Evolutionary conservation across 2,113 vertebrate species (phyloP).

Genomic region (Paraplagusia blochii): DNA sequence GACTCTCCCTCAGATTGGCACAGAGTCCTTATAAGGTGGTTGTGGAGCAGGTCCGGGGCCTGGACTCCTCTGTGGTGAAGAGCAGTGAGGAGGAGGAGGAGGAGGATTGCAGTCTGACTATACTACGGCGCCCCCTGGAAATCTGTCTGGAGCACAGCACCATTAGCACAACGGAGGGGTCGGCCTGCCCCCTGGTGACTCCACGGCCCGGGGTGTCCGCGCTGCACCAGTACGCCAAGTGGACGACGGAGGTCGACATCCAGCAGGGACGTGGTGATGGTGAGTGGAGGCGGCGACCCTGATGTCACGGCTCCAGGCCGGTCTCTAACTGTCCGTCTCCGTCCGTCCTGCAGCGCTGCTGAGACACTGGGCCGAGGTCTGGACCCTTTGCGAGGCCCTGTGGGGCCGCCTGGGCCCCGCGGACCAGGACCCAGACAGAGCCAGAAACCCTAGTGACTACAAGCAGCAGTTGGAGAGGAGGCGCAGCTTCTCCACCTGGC

Average conservation of each 20-base stretch:
- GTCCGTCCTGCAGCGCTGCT: slow-evolving; percentile 66
- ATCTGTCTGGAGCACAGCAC: slow-evolving; percentile 88
- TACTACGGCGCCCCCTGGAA: slow-evolving; percentile 84
- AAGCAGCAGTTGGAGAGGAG: slow-evolving; percentile 82
- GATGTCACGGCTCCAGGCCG: not conserved
- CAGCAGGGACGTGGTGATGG: slow-evolving; percentile 63
- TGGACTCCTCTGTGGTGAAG: slow-evolving; percentile 55
- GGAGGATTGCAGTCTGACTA: slow-evolving; percentile 54
- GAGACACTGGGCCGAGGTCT: slow-evolving; percentile 85
- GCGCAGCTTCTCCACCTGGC: slow-evolving; percentile 85
- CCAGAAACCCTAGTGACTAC: slow-evolving; percentile 64
- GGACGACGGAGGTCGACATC: slow-evolving; percentile 73
- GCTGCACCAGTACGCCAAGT: slow-evolving; percentile 87
- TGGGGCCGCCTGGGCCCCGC: slow-evolving; percentile 84
- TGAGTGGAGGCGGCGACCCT: slow-evolving; percentile 60
- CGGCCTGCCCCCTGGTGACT: slow-evolving; percentile 78
- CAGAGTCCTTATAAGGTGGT: slow-evolving; percentile 88
- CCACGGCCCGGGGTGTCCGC: slow-evolving; percentile 81
- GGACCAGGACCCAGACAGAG: slow-evolving; percentile 68
- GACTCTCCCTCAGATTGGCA: slow-evolving; percentile 69
- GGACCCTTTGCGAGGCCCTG: slow-evolving; percentile 88
- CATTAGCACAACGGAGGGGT: slow-evolving; percentile 71
- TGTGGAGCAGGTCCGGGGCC: slow-evolving; percentile 81
- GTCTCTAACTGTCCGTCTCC: not conserved
- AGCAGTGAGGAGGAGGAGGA: slow-evolving; percentile 19